Percentiles rank a stretch among this genome's conserved stretches.
phyloP scores from a whole-genome alignment of 2,113 vertebrate species.

The Percopsis transmontana region DNA sequence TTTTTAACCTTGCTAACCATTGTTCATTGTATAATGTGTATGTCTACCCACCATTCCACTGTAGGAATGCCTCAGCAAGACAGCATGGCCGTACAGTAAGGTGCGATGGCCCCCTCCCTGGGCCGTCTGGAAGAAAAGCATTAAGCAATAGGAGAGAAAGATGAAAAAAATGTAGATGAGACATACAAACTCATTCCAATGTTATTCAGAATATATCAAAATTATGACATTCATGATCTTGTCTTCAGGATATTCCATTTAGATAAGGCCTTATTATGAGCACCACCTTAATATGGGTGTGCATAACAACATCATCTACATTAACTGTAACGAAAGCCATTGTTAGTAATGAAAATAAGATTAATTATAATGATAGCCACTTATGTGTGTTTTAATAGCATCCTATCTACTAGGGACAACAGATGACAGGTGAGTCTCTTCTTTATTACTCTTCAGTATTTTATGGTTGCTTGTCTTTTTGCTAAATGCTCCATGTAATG shows the following conservation, averaged over 20 bases:
- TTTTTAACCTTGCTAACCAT: too few relatives aligned
- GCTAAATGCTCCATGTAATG: neutral
- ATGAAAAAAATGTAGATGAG: neutral
- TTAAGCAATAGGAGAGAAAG: neutral
- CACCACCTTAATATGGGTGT: too few relatives aligned
- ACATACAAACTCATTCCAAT: neutral
- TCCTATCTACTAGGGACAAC: too few relatives aligned
- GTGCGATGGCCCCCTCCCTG: constrained; percentile 94
- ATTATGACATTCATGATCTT: neutral
- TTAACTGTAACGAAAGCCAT: too few relatives aligned
- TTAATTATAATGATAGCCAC: too few relatives aligned
- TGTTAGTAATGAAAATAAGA: too few relatives aligned
- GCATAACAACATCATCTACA: too few relatives aligned
- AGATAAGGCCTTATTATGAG: too few relatives aligned
- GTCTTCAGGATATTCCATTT: too few relatives aligned
- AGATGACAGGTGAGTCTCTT: too few relatives aligned
- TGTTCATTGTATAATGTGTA: neutral
- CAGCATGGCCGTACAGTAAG: constrained; percentile 90
- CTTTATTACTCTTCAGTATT: too few relatives aligned
- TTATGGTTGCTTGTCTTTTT: neutral
- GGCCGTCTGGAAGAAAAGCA: constrained; percentile 78
- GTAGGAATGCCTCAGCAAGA: constrained; percentile 93
- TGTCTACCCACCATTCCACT: constrained; percentile 90
- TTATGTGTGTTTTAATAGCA: too few relatives aligned
- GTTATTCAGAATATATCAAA: neutral